Base-by-base conservation (phyloP, 1,140 invertebrate species). In the Diorhabda elongata region DNA sequence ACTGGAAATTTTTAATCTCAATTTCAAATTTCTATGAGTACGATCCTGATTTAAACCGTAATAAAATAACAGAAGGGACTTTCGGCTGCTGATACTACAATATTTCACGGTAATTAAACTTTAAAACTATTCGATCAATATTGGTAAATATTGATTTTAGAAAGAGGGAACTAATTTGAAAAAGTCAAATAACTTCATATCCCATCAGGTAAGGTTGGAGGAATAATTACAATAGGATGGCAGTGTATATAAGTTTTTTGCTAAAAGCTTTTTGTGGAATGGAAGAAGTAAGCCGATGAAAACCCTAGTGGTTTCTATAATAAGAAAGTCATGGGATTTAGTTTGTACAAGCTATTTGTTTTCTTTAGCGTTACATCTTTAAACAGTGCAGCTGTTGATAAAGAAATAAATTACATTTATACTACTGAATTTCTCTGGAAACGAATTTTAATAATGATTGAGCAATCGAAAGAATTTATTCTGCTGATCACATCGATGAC, bases 21-120 rank as follows among this genome's bases (percentile, higher is more conserved):
- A 26, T 26, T 26, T 26, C 26, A 26, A 26, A 26, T 26, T 26
- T 26, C 26, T 26, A 26, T 26, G 26, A 26, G 26, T 26, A 6
- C 47, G 47, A 3, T 52, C n/a, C 47, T 52, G 47, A 8, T 6
- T 52, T 8, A 2, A 52, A 52, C 6, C 47, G 2, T n/a, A 52
- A 52, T 52, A 52, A 52, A 8, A 52, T 52, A 6, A 52, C 47
- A 52, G 47, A 52, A 52, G 47, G 47, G 47, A 52, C 47, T 52
- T 52, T 52, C n/a, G n/a, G 47, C 47, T 62, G 61, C 44, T 62
- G 44, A 44, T 62, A 62, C 44, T 62, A 42, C 73, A 47, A 70
- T 70, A 70, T 67, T 70, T 70, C 66, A 64, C 69, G 69, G 64
- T 70, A 63, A 70, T 70, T 70, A 67, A 70, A 70, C 69, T 58